These are phyloP conservation scores for Eulemur rufifrons DNA, from an alignment of 2,113 vertebrate species.

Conservation along the genomic window DNA sequence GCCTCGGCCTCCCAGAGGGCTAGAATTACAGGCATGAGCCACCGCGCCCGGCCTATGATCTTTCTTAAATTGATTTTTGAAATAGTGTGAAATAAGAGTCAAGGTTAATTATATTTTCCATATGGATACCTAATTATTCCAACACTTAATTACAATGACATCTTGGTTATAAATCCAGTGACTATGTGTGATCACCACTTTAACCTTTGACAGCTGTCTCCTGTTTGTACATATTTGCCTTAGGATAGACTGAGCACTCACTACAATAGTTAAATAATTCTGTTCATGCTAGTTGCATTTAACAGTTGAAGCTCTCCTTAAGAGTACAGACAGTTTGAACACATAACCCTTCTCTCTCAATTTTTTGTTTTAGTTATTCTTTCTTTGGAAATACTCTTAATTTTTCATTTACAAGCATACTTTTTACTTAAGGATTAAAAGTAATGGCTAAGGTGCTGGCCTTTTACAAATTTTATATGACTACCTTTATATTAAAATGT, in stretches of 20 bases:
- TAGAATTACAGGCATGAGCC: no score
- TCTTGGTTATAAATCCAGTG: not conserved
- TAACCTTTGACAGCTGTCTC: not conserved
- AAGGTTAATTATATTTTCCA: conserved; percentile 21
- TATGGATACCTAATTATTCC: not conserved
- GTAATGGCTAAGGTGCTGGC: not conserved
- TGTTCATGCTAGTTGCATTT: not conserved
- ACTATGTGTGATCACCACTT: not conserved
- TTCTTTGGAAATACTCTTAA: not conserved
- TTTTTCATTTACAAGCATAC: conserved; percentile 4
- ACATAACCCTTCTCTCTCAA: not conserved
- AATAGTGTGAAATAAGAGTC: not conserved
- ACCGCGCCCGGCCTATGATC: not conserved
- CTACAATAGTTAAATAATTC: not conserved
- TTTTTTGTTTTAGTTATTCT: not conserved
- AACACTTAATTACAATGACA: not conserved
- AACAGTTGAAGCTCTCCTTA: not conserved
- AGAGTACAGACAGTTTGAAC: not conserved
- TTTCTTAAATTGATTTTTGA: conserved; percentile 24
- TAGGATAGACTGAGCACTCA: not conserved
- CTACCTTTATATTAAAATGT: not conserved
- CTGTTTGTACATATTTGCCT: not conserved
- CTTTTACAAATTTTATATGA: not conserved
- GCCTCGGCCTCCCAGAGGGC: no score
- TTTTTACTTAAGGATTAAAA: conserved; percentile 12